These are phyloP conservation scores for Actinemys pallida DNA, from an alignment of 2,113 vertebrate genomes.

Conservation along the genomic window DNA sequence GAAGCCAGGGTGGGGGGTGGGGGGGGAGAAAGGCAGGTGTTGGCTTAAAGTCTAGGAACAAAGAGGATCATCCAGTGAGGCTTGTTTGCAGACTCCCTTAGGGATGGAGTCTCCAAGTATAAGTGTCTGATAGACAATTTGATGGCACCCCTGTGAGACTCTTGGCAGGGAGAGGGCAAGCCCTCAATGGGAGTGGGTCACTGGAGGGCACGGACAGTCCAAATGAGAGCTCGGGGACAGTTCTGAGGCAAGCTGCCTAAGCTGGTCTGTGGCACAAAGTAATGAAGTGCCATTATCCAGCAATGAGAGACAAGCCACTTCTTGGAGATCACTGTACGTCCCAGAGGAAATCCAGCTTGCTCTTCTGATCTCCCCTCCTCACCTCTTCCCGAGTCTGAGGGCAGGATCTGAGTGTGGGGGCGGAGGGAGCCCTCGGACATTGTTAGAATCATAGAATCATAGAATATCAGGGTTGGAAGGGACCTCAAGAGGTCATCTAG, in stretches of 20 bases:
- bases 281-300: not conserved
- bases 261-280: not conserved
- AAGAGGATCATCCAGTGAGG: not conserved
- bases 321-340: not conserved
- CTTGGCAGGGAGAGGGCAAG: not conserved
- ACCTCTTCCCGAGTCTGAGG: not conserved
- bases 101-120: not conserved
- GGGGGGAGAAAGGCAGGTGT: not conserved
- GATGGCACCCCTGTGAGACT: not conserved
- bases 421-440: not conserved
- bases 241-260: not conserved
- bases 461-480: too few relatives aligned
- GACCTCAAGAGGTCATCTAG: too few relatives aligned
- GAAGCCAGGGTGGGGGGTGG: not conserved
- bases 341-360: not conserved
- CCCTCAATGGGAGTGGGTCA: not conserved
- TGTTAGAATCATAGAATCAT: too few relatives aligned
- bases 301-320: not conserved
- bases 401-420: not conserved
- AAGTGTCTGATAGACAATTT: not conserved
- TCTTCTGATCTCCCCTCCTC: not conserved
- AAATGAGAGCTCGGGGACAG: not conserved
- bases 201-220: not conserved
- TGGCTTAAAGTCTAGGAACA: not conserved
- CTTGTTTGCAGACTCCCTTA: not conserved